A percentile compares a stretch with the other conserved stretches of the same genome.
phyloP scores from a whole-genome alignment of 2,888 invertebrate species.

The Notodonta dromedarius region DNA sequence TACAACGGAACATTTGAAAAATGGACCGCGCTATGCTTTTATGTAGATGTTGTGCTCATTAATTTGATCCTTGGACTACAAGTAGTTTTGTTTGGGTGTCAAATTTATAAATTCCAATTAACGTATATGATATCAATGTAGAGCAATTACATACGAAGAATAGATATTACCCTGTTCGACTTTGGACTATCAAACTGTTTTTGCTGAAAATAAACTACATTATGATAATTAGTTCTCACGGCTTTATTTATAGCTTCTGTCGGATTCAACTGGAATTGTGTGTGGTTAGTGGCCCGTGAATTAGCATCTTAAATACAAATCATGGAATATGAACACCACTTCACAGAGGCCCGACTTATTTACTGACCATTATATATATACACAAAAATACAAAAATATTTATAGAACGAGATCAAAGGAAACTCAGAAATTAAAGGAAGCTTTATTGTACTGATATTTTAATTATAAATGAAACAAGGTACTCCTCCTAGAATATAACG shows the following conservation, averaged over 20 bases:
- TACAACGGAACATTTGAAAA: neutral
- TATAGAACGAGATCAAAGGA: neutral
- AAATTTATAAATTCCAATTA: neutral
- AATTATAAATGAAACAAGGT: too few relatives aligned
- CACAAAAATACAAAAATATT: neutral
- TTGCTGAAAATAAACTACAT: conserved; percentile 17
- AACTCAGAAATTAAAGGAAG: neutral
- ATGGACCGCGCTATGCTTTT: too few relatives aligned
- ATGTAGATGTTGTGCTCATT: neutral
- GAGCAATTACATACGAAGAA: neutral
- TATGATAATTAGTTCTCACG: conserved; percentile 29
- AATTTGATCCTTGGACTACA: neutral
- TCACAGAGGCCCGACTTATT: neutral
- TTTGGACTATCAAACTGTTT: neutral
- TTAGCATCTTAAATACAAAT: conserved; percentile 8
- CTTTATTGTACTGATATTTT: neutral
- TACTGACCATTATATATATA: neutral
- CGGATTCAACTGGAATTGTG: conserved; percentile 17
- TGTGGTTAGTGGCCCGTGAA: conserved; percentile 15
- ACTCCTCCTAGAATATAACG: neutral
- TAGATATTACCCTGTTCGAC: neutral
- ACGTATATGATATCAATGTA: neutral
- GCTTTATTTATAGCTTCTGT: conserved; percentile 14
- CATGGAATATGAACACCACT: conserved; percentile 9
- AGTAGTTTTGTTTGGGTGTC: neutral